These are phyloP conservation scores for Mesembrinibis cayennensis DNA, from an alignment of 2,113 vertebrate species.

Conservation along the genomic window DNA sequence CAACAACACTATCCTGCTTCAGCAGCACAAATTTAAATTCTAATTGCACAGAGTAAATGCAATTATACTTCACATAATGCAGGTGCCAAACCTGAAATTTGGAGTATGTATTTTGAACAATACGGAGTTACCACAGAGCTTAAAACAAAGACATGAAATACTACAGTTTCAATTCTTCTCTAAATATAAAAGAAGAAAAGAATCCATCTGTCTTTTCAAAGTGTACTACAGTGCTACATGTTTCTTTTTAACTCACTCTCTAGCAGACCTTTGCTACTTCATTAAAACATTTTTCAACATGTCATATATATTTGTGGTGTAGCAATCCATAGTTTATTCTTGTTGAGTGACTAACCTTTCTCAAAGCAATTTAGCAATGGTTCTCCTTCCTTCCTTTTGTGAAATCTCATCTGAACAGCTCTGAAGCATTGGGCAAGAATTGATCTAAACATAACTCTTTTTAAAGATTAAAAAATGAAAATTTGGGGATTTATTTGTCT, in stretches of 20 bases:
- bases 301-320: neutral
- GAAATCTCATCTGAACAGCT: slow-evolving; percentile 36
- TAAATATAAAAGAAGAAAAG: slow-evolving; percentile 3
- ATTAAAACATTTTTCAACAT: slow-evolving; percentile 50
- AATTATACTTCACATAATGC: slow-evolving; percentile 62
- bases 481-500: neutral
- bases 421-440: neutral
- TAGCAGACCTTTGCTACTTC: slow-evolving; percentile 46
- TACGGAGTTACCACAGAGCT: neutral
- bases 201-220: slow-evolving; percentile 17
- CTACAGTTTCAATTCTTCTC: neutral
- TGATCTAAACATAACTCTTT: slow-evolving; percentile 17
- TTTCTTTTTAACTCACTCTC: slow-evolving; percentile 3
- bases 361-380: slow-evolving; percentile 32
- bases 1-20: neutral
- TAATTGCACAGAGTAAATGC: slow-evolving; percentile 57
- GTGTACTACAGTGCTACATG: neutral
- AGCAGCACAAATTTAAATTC: slow-evolving; percentile 52
- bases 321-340: slow-evolving; percentile 44
- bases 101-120: slow-evolving; percentile 2
- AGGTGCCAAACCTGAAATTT: slow-evolving; percentile 33
- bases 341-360: slow-evolving; percentile 37
- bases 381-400: slow-evolving; percentile 15
- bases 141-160: slow-evolving; percentile 31
- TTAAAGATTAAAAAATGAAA: slow-evolving; percentile 2